A percentile compares a stretch with the other conserved stretches of the same genome.
Conservation (phyloP, 92 coral and sea anemone genomes). For the Phymanthus crucifer region DNA sequence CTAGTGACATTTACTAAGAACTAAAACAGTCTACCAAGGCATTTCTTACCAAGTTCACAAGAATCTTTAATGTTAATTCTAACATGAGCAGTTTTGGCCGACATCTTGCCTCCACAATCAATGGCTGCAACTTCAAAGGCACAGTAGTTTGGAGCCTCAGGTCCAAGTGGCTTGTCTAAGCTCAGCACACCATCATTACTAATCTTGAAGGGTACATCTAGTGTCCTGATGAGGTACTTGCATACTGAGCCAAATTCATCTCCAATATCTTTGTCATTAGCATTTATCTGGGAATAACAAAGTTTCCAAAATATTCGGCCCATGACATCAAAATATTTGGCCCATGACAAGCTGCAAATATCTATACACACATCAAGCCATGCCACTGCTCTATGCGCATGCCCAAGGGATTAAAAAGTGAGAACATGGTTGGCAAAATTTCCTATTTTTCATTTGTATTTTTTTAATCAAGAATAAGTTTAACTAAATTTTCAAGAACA, state of each 20-base stretch:
- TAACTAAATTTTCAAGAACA: too few species aligned
- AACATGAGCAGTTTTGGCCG: slow-evolving; percentile 55
- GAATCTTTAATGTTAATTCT: slow-evolving; percentile 59
- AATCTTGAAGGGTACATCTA: slow-evolving; percentile 69
- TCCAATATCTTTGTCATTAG: slow-evolving; percentile 76
- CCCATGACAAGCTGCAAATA: too few species aligned
- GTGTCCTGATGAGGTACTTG: slow-evolving; percentile 66
- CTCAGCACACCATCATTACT: slow-evolving; percentile 69
- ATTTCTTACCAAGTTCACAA: slow-evolving; percentile 71
- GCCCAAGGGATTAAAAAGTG: too few species aligned
- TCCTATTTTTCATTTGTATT: too few species aligned
- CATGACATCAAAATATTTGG: too few species aligned
- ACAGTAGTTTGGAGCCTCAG: slow-evolving; percentile 59
- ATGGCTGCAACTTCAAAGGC: slow-evolving; percentile 79
- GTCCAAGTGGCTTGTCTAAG: slow-evolving; percentile 62
- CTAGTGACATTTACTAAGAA: too few species aligned
- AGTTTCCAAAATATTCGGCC: too few species aligned
- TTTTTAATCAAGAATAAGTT: too few species aligned
- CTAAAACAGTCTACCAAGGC: background rate
- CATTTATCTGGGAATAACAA: slow-evolving; percentile 59
- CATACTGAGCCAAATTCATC: slow-evolving; percentile 71
- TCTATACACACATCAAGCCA: too few species aligned
- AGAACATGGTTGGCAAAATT: too few species aligned
- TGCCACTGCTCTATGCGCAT: too few species aligned
- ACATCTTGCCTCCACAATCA: slow-evolving; percentile 87